Evolutionary conservation across 2,797 vertebrate genomes (phyloP).

Genomic region (Epinephelus malabaricus): DNA sequence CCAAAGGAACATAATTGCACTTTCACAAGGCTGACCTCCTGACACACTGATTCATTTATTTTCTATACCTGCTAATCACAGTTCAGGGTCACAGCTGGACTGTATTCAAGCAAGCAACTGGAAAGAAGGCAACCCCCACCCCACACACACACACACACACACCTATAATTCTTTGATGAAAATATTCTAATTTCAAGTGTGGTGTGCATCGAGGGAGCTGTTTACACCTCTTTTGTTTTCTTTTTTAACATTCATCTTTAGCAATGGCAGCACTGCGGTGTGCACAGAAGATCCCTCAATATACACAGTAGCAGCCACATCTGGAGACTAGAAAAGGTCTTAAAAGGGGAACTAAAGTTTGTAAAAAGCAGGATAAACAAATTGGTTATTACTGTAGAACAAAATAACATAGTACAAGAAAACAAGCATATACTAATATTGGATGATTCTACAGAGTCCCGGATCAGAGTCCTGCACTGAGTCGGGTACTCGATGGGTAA

Average conservation of each 20-base stretch:
- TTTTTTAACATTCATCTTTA: background rate
- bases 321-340: too few relatives aligned
- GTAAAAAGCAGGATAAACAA: too few relatives aligned
- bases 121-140: background rate
- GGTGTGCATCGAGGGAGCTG: background rate
- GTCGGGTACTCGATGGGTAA: too few relatives aligned
- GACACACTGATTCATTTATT: background rate
- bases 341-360: too few relatives aligned
- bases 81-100: conserved; percentile 18
- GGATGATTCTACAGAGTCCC: too few relatives aligned
- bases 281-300: background rate
- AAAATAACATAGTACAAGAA: too few relatives aligned
- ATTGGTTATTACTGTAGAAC: too few relatives aligned
- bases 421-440: too few relatives aligned
- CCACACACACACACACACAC: too few relatives aligned
- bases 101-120: background rate
- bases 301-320: background rate
- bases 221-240: too few relatives aligned
- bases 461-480: too few relatives aligned
- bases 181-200: background rate
- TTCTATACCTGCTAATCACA: conserved; percentile 27
- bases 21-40: background rate
- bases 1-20: background rate
- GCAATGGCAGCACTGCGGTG: background rate
- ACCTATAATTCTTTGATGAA: background rate